Evolutionary conservation across 2,888 invertebrate genomes (phyloP).

Genomic region (Loripinus fragilis): DNA sequence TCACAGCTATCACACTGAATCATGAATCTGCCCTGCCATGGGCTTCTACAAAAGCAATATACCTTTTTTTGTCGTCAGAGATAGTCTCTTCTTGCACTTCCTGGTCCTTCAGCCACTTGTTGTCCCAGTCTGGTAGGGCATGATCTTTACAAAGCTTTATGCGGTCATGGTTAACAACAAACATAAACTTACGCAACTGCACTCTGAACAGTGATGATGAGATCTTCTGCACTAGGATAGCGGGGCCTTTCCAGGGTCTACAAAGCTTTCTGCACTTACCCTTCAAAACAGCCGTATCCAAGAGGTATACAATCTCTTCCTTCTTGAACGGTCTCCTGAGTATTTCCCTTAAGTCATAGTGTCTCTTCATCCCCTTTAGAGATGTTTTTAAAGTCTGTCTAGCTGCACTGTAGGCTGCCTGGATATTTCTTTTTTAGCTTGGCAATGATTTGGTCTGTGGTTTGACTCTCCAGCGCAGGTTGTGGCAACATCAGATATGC

Average conservation of each 20-base stretch:
- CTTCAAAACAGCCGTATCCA: conserved; percentile 7
- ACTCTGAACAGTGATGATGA: too few relatives aligned
- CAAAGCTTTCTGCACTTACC: conserved; percentile 7
- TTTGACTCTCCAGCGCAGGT: not conserved
- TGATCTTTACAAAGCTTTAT: not conserved
- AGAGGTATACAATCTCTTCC: conserved; percentile 6
- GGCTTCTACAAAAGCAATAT: not conserved
- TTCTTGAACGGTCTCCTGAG: not conserved
- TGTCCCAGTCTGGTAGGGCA: not conserved
- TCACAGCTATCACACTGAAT: not conserved
- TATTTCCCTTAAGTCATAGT: not conserved
- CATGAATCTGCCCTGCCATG: too few relatives aligned
- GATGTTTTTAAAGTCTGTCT: not conserved
- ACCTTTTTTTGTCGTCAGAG: not conserved
- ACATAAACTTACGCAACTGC: too few relatives aligned
- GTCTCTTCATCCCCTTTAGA: not conserved
- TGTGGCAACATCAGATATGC: conserved; percentile 23
- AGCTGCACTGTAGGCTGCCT: conserved; percentile 12
- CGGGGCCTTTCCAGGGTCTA: conserved; percentile 10
- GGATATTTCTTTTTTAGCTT: conserved; percentile 8
- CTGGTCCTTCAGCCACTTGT: not conserved
- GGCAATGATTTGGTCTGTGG: conserved; percentile 15
- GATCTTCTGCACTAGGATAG: not conserved
- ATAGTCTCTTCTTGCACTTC: not conserved
- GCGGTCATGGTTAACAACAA: too few relatives aligned